Evolutionary conservation across 2,113 vertebrate genomes (phyloP).

Genomic region (Lagopus leucura): DNA sequence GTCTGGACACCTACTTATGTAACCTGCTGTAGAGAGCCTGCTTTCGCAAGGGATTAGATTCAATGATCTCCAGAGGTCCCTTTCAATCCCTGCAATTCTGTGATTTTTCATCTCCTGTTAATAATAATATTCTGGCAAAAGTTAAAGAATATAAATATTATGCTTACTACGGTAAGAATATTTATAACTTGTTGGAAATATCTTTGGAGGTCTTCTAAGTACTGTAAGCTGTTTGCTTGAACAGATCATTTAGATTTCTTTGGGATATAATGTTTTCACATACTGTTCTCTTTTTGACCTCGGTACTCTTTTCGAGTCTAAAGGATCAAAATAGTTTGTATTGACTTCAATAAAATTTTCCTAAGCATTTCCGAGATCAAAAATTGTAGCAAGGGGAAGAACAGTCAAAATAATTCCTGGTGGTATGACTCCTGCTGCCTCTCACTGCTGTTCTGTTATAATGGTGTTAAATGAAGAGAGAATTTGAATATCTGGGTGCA

Average conservation of each 20-base stretch:
- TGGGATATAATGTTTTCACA: not conserved
- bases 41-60: too few relatives aligned
- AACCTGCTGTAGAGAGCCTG: too few relatives aligned
- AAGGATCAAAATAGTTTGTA: not conserved
- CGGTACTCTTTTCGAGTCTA: not conserved
- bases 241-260: not conserved
- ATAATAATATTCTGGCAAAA: not conserved
- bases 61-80: too few relatives aligned
- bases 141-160: constrained; percentile 33
- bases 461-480: not conserved
- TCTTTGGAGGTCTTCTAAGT: not conserved
- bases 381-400: not conserved
- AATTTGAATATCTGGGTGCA: not conserved
- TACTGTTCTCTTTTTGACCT: not conserved
- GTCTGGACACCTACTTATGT: too few relatives aligned
- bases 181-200: not conserved
- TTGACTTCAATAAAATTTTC: not conserved
- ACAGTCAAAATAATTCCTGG: not conserved
- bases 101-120: constrained; percentile 1
- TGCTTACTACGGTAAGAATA: not conserved
- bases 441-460: not conserved
- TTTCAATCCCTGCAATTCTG: too few relatives aligned
- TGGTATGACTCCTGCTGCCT: not conserved
- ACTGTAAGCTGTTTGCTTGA: constrained; percentile 12
- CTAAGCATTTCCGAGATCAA: not conserved